Percentiles rank a stretch among this genome's conserved stretches.
Evolutionary conservation across 2,797 vertebrate species (phyloP).

Genomic region (Lutra lutra): DNA sequence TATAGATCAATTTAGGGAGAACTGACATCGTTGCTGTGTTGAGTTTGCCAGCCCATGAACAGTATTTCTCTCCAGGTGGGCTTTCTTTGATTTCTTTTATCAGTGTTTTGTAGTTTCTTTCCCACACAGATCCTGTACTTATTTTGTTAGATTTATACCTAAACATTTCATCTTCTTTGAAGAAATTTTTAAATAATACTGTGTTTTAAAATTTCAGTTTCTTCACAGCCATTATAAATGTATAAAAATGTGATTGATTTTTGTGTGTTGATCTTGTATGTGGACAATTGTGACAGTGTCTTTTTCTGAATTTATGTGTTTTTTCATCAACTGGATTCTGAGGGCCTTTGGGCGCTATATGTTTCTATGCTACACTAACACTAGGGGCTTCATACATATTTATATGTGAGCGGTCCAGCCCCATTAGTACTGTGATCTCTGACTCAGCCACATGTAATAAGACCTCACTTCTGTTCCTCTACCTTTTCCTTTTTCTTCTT

Average conservation of each 20-base stretch:
- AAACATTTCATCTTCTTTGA: conserved; percentile 21
- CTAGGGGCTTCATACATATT: neutral
- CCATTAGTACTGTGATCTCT: neutral
- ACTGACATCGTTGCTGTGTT: neutral
- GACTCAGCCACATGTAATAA: neutral
- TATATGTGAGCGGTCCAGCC: neutral
- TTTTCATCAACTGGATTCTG: neutral
- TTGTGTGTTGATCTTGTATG: neutral
- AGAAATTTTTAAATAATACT: neutral
- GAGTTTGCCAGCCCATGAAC: neutral
- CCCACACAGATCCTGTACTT: neutral
- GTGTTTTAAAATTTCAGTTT: neutral
- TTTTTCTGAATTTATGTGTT: neutral
- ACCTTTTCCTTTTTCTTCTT: neutral
- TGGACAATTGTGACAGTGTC: neutral
- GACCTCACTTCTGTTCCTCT: neutral
- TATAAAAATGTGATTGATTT: neutral
- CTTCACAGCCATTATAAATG: neutral
- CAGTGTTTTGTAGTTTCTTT: neutral
- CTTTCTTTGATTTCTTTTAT: neutral
- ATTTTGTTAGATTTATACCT: conserved; percentile 13
- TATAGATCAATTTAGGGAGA: neutral
- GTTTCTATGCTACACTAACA: neutral
- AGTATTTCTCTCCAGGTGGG: neutral
- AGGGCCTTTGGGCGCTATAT: neutral